Conservation (phyloP, 2,888 invertebrate genomes). For the Chloroclystis v-ata region DNA sequence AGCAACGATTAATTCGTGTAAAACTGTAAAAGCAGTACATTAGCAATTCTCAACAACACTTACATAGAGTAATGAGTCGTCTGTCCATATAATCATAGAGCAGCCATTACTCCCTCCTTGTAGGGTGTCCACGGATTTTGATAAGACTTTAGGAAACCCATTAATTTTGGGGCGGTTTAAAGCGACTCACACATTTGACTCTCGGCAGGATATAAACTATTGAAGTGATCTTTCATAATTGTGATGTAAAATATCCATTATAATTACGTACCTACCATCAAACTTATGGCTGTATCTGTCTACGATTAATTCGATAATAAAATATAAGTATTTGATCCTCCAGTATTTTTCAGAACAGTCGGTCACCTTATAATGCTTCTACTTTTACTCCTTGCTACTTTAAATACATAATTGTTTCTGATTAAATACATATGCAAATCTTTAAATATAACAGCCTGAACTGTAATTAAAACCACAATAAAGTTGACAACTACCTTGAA, state of each 20-base stretch:
- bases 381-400: neutral
- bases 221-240: too few relatives aligned
- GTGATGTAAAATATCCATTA: too few relatives aligned
- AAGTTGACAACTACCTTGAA: conserved; percentile 14
- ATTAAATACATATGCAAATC: conserved; percentile 13
- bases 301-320: too few relatives aligned
- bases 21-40: conserved; percentile 68
- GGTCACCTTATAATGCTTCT: neutral
- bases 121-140: conserved; percentile 37
- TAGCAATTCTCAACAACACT: conserved; percentile 77
- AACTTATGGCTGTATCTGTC: too few relatives aligned
- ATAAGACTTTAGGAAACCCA: neutral
- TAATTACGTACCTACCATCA: too few relatives aligned
- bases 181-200: too few relatives aligned
- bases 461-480: conserved; percentile 14
- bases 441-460: conserved; percentile 10
- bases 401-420: conserved; percentile 8
- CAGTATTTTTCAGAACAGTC: neutral
- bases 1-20: conserved; percentile 70
- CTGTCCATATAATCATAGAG: conserved; percentile 79
- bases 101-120: conserved; percentile 66
- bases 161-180: too few relatives aligned
- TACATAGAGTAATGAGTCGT: conserved; percentile 76
- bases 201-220: too few relatives aligned
- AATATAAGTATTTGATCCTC: too few relatives aligned